phyloP scores from a whole-genome alignment of 2,888 invertebrate genomes.

The Aelia acuminata region DNA sequence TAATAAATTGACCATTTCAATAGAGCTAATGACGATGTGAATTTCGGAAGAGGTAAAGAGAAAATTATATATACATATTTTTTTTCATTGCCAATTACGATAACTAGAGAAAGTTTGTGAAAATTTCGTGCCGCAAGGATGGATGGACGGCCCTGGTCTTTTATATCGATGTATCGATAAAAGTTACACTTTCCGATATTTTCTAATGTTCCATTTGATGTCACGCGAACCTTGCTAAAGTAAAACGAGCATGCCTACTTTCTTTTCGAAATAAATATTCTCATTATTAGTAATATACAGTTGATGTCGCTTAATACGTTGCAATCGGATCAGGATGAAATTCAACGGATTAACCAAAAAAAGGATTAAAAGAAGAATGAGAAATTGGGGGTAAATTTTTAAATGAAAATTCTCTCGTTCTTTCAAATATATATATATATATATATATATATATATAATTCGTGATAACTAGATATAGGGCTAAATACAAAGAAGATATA shows the following conservation, averaged over 20 bases:
- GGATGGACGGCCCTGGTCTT: neutral
- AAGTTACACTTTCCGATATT: conserved; percentile 6
- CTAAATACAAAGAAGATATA: too few relatives aligned
- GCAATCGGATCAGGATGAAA: too few relatives aligned
- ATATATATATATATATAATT: too few relatives aligned
- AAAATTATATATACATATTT: neutral
- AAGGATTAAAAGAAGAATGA: too few relatives aligned
- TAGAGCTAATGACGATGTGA: neutral
- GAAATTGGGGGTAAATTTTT: too few relatives aligned
- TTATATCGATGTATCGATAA: neutral
- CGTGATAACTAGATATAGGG: too few relatives aligned
- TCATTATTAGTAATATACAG: too few relatives aligned
- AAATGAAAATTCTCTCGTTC: too few relatives aligned
- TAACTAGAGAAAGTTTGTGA: neutral
- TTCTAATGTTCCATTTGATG: neutral
- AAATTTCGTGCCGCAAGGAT: neutral
- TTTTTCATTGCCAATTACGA: neutral
- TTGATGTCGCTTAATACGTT: too few relatives aligned
- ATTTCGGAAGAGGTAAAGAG: neutral
- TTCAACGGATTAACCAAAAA: too few relatives aligned
- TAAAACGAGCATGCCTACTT: neutral
- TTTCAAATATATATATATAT: too few relatives aligned
- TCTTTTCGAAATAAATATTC: neutral
- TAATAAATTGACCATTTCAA: neutral
- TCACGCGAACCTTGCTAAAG: neutral